Percentiles rank a stretch among this genome's conserved stretches.
phyloP scores from a whole-genome alignment of 1,140 invertebrate species.

The Nautilus pompilius region DNA sequence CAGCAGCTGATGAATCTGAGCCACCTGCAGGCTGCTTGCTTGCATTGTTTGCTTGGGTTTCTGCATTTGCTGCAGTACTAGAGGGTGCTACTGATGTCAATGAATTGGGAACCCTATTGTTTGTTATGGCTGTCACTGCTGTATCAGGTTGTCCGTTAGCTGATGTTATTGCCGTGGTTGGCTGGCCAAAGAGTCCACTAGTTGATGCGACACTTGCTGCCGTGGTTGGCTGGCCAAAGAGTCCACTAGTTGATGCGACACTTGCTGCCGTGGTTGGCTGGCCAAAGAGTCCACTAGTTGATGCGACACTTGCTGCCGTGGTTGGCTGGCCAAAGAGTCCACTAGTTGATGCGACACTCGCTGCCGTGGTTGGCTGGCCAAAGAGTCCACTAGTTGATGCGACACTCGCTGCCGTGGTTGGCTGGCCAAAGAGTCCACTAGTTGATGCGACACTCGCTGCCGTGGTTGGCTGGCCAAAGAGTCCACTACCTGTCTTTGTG shows the following conservation, averaged over 20 bases:
- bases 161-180: not conserved
- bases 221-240: not conserved
- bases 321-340: slow-evolving; percentile 3
- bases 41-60: too few relatives aligned
- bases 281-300: slow-evolving; percentile 7
- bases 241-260: not conserved
- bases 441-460: too few relatives aligned
- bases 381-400: slow-evolving; percentile 3
- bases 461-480: slow-evolving; percentile 1
- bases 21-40: too few relatives aligned
- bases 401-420: not conserved
- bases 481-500: not conserved
- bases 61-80: too few relatives aligned
- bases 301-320: slow-evolving; percentile 1
- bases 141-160: not conserved
- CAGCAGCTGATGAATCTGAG: too few relatives aligned
- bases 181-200: slow-evolving; percentile 14
- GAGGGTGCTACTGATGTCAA: too few relatives aligned
- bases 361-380: slow-evolving; percentile 4
- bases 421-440: not conserved
- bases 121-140: not conserved
- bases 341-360: not conserved
- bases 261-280: slow-evolving; percentile 8
- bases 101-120: too few relatives aligned
- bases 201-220: not conserved